Conservation (phyloP, 2,888 invertebrate species). For the Ganaspis brasiliensis region DNA sequence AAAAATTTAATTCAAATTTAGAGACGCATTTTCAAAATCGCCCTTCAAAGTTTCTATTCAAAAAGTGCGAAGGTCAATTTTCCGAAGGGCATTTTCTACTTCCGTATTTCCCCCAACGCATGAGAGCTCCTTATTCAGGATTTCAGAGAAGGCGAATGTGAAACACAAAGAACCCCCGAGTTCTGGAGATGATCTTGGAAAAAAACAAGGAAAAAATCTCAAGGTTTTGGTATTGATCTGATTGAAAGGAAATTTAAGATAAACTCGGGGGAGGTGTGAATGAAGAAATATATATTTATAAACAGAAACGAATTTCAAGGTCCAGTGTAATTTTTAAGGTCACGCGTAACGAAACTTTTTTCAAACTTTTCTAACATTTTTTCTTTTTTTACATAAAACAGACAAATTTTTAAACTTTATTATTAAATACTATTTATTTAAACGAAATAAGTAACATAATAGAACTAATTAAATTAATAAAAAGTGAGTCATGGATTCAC, state of each 20-base stretch:
- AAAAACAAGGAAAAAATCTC: slow-evolving; percentile 20
- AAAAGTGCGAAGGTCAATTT: neutral
- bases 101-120: slow-evolving; percentile 50
- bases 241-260: neutral
- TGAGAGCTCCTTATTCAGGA: neutral
- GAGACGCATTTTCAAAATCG: neutral
- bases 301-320: neutral
- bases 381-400: too few relatives aligned
- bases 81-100: slow-evolving; percentile 45
- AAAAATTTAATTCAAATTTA: too few relatives aligned
- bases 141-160: slow-evolving; percentile 25
- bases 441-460: too few relatives aligned
- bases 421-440: too few relatives aligned
- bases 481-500: too few relatives aligned
- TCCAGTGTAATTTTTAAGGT: neutral
- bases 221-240: slow-evolving; percentile 38
- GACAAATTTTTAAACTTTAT: too few relatives aligned
- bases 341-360: too few relatives aligned
- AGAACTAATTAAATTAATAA: too few relatives aligned
- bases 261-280: neutral
- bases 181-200: neutral
- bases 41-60: neutral
- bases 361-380: too few relatives aligned
- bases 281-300: neutral
- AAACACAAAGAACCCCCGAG: slow-evolving; percentile 22